Evolutionary conservation across 30 jellyfish, hydroid and myxozoan species (phyloP), one percentile per base, ranked within the genome.

Genomic region (Catostylus mosaicus): DNA sequence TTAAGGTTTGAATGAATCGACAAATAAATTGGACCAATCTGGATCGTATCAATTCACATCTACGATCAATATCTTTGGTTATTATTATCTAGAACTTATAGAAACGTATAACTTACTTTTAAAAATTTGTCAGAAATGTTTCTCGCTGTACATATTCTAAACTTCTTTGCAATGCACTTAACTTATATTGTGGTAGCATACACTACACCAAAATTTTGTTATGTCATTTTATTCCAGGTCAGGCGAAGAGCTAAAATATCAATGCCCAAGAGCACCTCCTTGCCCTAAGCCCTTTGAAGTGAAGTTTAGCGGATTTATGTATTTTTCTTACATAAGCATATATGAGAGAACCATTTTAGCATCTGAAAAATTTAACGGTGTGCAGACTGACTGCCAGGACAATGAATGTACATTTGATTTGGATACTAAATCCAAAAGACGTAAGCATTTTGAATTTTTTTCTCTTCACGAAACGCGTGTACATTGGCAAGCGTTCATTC

Each of bases 251-350:
- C 31, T 29, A 3, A 24, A 23, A 57, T 46, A 1, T 22, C 1
- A 2, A n/a, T 79, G 82, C 36, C 33, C 73, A 56, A 20, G 45
- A 6, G 45, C 0, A 20, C 27, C 31, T 22, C 51, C 81, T 6
- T 79, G 89, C 59, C 22, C 7, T 61, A 79, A 62, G 16, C 74
- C 73, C 1, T 62, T 79, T 22, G 89, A 79, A n/a, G 74, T 79
- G 14, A 50, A 79, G 23, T 46, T 79, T 56, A 62, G 24, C 1
- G 89, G 75, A 7, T 18, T 29, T 19, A 2, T 79, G 29, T 65
- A 45, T 27, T 79, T 79, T 26, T 63, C 89, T 0, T 79, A 61
- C 37, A 32, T 79, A 7, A 20, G 74, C 10, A 11, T 64, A 24
- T 36, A 62, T 34, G 89, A 79, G 47, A 65, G 36, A n/a, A n/a